Evolutionary conservation across 2,113 vertebrate genomes (phyloP).

Genomic region (Hassar affinis): DNA sequence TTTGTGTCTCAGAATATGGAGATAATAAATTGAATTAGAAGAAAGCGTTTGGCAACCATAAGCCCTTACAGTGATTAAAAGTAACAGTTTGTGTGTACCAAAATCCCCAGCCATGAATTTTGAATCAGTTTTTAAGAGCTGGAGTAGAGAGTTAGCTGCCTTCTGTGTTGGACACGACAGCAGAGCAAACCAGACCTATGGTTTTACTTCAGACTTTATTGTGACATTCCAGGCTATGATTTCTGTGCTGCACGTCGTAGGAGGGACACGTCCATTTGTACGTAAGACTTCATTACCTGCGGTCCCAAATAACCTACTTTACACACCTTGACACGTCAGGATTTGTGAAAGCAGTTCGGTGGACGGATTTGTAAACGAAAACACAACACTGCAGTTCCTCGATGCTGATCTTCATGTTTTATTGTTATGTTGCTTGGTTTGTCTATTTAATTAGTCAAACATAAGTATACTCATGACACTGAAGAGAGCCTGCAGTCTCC

Average conservation of each 20-base stretch:
- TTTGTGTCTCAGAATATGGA: background rate
- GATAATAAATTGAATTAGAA: background rate
- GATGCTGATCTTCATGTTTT: background rate
- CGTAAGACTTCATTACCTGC: background rate
- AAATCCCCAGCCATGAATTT: background rate
- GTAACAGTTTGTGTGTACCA: background rate
- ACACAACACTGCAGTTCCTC: background rate
- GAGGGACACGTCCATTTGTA: background rate
- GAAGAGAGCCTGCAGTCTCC: background rate
- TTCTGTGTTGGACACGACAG: background rate
- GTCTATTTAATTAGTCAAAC: background rate
- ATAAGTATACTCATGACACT: background rate
- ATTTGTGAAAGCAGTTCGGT: background rate
- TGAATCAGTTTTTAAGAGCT: background rate
- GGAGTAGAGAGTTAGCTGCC: background rate
- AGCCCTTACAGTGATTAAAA: background rate
- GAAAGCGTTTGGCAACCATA: conserved; percentile 1
- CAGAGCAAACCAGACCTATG: background rate
- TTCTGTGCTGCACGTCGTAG: background rate
- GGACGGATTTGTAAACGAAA: background rate
- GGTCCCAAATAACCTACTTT: background rate
- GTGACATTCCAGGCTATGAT: conserved; percentile 14
- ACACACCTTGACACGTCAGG: background rate
- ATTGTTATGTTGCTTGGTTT: background rate
- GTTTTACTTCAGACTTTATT: background rate